Conservation (phyloP, 2,888 invertebrate species). For the Perdita meconis region DNA sequence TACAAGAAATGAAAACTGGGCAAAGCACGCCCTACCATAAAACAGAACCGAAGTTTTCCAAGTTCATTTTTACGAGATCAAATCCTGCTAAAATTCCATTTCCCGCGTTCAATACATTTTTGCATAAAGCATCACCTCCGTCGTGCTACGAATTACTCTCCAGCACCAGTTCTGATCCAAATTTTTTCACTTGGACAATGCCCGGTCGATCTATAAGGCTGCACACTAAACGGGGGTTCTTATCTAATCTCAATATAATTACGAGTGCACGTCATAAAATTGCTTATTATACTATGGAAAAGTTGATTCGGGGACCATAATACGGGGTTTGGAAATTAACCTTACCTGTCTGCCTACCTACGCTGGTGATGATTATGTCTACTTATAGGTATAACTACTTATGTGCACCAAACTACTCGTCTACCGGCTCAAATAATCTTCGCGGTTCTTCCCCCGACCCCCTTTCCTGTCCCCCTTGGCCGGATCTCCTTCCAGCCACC, state of each 20-base stretch:
- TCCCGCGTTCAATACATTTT: too few relatives aligned
- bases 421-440: conserved; percentile 79
- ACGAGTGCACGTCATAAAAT: conserved; percentile 80
- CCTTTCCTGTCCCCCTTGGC: conserved; percentile 2
- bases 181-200: conserved; percentile 36
- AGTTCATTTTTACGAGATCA: too few relatives aligned
- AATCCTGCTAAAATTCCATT: too few relatives aligned
- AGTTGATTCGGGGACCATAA: conserved; percentile 82
- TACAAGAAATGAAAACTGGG: too few relatives aligned
- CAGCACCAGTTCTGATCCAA: neutral
- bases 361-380: conserved; percentile 80
- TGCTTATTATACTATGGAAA: conserved; percentile 84
- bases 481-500: conserved; percentile 31
- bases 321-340: conserved; percentile 82
- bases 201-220: conserved; percentile 22
- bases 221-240: conserved; percentile 61
- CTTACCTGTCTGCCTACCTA: conserved; percentile 80
- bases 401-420: conserved; percentile 76
- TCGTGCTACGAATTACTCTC: neutral
- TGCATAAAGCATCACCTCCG: too few relatives aligned
- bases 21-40: too few relatives aligned
- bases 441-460: conserved; percentile 61
- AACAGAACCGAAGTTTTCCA: too few relatives aligned
- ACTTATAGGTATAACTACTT: conserved; percentile 77
- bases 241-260: conserved; percentile 80